A percentile compares a stretch with the other conserved stretches of the same genome.
Evolutionary conservation across 2,797 vertebrate species (phyloP).

Genomic region (Streptopelia turtur): DNA sequence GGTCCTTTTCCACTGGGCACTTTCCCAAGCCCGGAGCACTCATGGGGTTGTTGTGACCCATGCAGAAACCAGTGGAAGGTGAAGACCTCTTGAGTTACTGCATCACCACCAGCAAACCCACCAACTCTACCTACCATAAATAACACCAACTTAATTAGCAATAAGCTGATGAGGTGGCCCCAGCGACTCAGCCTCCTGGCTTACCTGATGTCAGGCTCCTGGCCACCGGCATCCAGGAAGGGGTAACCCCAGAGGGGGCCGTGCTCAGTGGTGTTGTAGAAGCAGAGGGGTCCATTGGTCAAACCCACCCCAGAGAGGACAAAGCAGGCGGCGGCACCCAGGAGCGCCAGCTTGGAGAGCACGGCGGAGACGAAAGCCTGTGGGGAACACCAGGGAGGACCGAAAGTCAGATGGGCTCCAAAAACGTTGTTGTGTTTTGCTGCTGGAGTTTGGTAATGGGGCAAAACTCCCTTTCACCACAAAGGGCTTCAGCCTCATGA

Average conservation of each 20-base stretch:
- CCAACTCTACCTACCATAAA: background rate
- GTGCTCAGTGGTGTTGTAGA: slow-evolving; percentile 28
- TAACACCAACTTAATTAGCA: background rate
- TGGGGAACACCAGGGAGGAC: background rate
- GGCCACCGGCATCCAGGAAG: slow-evolving; percentile 37
- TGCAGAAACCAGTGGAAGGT: rapidly evolving
- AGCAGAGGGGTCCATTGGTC: slow-evolving; percentile 78
- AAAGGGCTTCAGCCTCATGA: background rate
- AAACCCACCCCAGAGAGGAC: slow-evolving; percentile 73
- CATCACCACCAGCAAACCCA: background rate
- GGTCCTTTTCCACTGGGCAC: no score
- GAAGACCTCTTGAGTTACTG: background rate
- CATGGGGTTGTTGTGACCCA: no score
- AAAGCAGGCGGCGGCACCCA: slow-evolving; percentile 77
- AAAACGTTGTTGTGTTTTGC: rapidly evolving
- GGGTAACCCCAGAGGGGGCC: slow-evolving; percentile 75
- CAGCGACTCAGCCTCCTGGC: rapidly evolving
- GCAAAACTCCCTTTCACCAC: background rate
- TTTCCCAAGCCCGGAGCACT: no score
- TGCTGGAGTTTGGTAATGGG: rapidly evolving
- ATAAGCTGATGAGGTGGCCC: rapidly evolving
- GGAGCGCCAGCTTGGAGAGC: slow-evolving; percentile 71
- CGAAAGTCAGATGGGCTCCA: rapidly evolving
- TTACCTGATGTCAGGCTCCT: slow-evolving; percentile 42
- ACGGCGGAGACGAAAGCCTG: slow-evolving; percentile 75